These are phyloP conservation scores for Prietella phreatophila DNA, from an alignment of 2,113 vertebrate genomes.

Conservation along the genomic window DNA sequence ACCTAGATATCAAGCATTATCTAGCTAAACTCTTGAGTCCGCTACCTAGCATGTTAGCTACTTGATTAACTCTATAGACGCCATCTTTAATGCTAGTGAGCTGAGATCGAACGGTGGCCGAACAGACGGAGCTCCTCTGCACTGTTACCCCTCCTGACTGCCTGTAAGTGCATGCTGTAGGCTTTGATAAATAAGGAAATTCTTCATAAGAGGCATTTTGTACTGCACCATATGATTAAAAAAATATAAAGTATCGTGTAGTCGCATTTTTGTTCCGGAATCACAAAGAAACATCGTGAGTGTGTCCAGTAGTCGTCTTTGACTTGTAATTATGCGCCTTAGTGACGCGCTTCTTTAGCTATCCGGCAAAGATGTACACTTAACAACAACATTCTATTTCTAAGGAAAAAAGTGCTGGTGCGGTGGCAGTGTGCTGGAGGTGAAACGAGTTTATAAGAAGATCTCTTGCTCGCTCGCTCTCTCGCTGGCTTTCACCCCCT, in stretches of 20 bases:
- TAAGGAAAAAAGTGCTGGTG: neutral
- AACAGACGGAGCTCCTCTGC: neutral
- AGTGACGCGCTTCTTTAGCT: neutral
- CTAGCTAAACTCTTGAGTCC: neutral
- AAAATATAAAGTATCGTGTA: neutral
- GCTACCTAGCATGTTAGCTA: neutral
- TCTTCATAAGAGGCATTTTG: neutral
- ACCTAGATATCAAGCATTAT: neutral
- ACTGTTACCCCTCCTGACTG: no score
- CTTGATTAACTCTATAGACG: neutral
- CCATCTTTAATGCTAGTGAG: no score
- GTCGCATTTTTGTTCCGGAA: neutral
- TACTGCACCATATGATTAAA: neutral
- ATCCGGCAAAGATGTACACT: neutral
- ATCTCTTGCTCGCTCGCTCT: neutral
- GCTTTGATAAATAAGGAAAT: neutral
- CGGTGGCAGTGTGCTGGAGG: neutral
- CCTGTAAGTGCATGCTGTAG: neutral
- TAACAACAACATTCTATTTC: neutral
- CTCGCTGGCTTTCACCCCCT: neutral
- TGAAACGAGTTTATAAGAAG: neutral
- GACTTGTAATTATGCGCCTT: no score
- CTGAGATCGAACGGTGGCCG: no score
- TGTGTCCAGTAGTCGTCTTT: neutral
- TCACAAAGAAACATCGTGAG: neutral